A percentile compares a stretch with the other conserved stretches of the same genome.
Conservation (phyloP, 2,797 vertebrate genomes). For the Nothura maculosa region DNA sequence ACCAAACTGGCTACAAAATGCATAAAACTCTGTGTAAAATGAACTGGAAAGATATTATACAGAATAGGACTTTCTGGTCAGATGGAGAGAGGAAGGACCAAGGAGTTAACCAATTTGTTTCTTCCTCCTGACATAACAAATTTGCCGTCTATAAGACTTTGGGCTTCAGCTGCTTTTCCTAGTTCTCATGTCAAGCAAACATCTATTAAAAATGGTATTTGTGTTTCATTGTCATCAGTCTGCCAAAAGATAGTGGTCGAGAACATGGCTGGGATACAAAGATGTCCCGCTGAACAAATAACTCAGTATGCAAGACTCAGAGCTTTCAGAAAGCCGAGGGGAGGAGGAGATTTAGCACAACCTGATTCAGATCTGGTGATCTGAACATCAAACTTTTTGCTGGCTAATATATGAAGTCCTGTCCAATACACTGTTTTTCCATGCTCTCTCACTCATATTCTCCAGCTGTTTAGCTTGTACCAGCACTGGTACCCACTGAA, state of each 20-base stretch:
- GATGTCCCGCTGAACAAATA: background rate
- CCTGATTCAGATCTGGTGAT: background rate
- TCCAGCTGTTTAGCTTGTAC: background rate
- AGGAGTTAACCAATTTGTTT: conserved; percentile 1
- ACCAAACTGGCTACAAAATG: background rate
- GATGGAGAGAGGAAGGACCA: background rate
- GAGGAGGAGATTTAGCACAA: background rate
- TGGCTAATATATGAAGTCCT: background rate
- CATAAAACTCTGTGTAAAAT: background rate
- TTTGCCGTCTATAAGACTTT: background rate
- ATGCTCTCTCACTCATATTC: background rate
- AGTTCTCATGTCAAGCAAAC: background rate
- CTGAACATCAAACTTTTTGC: background rate
- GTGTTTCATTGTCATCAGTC: background rate
- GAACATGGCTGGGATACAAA: background rate
- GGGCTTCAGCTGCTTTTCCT: background rate
- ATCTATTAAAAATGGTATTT: background rate
- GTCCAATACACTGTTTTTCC: background rate
- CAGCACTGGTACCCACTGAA: background rate
- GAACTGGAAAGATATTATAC: background rate
- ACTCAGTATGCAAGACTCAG: background rate
- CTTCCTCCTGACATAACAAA: background rate
- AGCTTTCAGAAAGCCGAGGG: background rate
- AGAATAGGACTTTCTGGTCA: background rate
- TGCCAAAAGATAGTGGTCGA: background rate